Evolutionary conservation across 2,113 vertebrate species (phyloP).

Genomic region (Carassius gibelio): DNA sequence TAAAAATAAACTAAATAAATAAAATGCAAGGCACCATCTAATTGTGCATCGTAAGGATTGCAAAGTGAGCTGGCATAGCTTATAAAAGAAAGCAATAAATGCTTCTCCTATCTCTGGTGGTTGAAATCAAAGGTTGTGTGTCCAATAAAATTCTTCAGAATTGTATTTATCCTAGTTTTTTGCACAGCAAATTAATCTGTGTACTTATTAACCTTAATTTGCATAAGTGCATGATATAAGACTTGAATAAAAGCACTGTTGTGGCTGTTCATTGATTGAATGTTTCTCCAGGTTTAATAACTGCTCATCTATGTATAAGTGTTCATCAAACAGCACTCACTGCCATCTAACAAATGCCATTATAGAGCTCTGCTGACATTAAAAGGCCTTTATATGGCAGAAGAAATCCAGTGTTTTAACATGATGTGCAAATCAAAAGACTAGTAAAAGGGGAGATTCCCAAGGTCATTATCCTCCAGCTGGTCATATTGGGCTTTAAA

Average conservation of each 20-base stretch:
- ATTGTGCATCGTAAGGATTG: neutral
- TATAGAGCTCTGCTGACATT: slow-evolving; percentile 22
- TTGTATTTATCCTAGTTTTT: neutral
- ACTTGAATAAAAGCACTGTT: neutral
- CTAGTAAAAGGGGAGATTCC: slow-evolving; percentile 45
- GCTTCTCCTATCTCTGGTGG: neutral
- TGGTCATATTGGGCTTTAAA: slow-evolving; percentile 27
- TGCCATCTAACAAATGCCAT: neutral
- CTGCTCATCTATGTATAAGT: slow-evolving; percentile 11
- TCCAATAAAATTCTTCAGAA: neutral
- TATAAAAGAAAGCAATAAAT: neutral
- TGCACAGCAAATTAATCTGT: neutral
- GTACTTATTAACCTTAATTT: neutral
- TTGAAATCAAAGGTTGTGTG: neutral
- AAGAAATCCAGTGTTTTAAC: slow-evolving; percentile 39
- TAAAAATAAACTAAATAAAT: no score
- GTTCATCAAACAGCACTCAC: slow-evolving; percentile 47
- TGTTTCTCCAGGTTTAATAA: slow-evolving; percentile 11
- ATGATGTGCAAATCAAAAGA: slow-evolving; percentile 44
- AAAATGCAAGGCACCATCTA: neutral
- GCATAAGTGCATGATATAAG: slow-evolving; percentile 14
- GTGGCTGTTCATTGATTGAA: slow-evolving; percentile 13
- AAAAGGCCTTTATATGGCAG: slow-evolving; percentile 14
- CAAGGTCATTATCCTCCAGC: neutral
- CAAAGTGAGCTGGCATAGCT: neutral